phyloP scores from a whole-genome alignment of 1,140 invertebrate species.

The Drosophila burlai region DNA sequence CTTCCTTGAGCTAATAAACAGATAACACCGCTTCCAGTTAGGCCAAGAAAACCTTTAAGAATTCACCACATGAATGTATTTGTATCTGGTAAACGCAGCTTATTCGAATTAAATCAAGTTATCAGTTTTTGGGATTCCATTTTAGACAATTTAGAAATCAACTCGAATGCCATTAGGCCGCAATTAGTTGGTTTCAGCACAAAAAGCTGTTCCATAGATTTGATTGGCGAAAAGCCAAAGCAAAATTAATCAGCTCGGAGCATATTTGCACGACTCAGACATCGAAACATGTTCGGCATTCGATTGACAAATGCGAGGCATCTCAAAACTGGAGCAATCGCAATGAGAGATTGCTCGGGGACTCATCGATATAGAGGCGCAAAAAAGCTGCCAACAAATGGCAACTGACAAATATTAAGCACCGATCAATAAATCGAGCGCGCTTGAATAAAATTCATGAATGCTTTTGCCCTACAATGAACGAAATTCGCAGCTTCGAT shows the following conservation, averaged over 20 bases:
- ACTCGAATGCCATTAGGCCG: slow-evolving; percentile 24
- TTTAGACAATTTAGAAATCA: slow-evolving; percentile 34
- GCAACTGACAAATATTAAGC: slow-evolving; percentile 60
- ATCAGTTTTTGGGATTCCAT: slow-evolving; percentile 29
- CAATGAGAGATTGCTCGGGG: slow-evolving; percentile 46
- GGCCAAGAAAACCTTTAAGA: neutral
- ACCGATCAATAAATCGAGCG: slow-evolving; percentile 50
- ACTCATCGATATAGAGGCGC: slow-evolving; percentile 24
- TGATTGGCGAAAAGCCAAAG: slow-evolving; percentile 30
- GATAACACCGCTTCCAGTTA: neutral
- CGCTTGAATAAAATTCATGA: slow-evolving; percentile 37
- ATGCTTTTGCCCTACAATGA: slow-evolving; percentile 40
- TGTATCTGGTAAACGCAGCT: neutral
- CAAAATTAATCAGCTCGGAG: slow-evolving; percentile 59
- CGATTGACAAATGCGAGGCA: slow-evolving; percentile 75
- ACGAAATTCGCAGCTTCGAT: neutral
- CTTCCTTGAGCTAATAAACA: slow-evolving; percentile 16
- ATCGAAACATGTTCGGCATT: slow-evolving; percentile 72
- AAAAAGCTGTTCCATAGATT: slow-evolving; percentile 40
- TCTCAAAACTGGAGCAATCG: slow-evolving; percentile 69
- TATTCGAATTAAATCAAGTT: slow-evolving; percentile 11
- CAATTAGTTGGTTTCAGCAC: slow-evolving; percentile 51
- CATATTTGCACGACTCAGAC: slow-evolving; percentile 60
- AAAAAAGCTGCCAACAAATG: slow-evolving; percentile 57
- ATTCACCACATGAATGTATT: slow-evolving; percentile 1